Evolutionary conservation across 2,888 invertebrate genomes (phyloP).

Genomic region (Colletes collaris): DNA sequence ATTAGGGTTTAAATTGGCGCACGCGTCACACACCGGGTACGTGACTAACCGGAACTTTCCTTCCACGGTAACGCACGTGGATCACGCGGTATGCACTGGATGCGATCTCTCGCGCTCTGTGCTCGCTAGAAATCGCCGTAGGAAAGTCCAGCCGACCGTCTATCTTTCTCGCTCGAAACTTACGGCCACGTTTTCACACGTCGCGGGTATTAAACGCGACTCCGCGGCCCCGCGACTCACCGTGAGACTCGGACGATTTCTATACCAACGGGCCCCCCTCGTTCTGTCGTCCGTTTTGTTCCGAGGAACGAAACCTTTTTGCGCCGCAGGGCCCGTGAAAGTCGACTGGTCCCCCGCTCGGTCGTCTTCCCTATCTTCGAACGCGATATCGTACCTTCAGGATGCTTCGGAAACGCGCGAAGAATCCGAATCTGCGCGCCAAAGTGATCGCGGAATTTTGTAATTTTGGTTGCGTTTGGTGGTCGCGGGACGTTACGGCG

Average conservation of each 20-base stretch:
- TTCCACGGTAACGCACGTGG: conserved; percentile 58
- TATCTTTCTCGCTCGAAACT: conserved; percentile 24
- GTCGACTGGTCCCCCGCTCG: conserved; percentile 8
- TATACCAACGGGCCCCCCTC: conserved; percentile 27
- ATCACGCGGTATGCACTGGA: conserved; percentile 50
- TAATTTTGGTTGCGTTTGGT: not conserved
- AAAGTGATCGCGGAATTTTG: too few relatives aligned
- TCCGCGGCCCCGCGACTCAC: conserved; percentile 19
- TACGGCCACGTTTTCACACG: conserved; percentile 51
- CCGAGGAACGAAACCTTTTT: conserved; percentile 24
- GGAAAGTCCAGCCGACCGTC: conserved; percentile 44
- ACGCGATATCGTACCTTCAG: too few relatives aligned
- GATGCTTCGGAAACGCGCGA: too few relatives aligned
- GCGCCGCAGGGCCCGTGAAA: conserved; percentile 42
- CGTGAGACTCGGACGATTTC: conserved; percentile 47
- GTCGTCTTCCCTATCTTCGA: not conserved
- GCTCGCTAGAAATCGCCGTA: conserved; percentile 55
- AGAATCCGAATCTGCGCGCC: too few relatives aligned
- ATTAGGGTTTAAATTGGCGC: conserved; percentile 68
- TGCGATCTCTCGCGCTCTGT: conserved; percentile 48
- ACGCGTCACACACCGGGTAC: conserved; percentile 71
- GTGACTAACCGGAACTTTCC: conserved; percentile 75
- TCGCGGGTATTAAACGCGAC: conserved; percentile 36
- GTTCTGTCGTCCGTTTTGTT: conserved; percentile 17
- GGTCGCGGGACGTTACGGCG: conserved; percentile 20